These are phyloP conservation scores for Ethmia dodecea DNA, from an alignment of 2,888 invertebrate species.

Conservation along the genomic window DNA sequence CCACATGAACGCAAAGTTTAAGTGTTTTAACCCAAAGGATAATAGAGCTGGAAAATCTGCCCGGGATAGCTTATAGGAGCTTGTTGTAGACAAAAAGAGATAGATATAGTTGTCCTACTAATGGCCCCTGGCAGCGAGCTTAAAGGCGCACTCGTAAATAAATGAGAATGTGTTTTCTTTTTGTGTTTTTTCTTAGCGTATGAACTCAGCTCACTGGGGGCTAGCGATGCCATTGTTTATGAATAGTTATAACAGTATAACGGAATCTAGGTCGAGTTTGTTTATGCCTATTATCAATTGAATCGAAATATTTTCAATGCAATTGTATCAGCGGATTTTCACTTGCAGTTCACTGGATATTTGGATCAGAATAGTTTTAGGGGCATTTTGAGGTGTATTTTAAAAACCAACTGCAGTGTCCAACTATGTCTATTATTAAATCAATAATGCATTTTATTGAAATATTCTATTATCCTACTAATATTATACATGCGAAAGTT, in stretches of 20 bases:
- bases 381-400: too few relatives aligned
- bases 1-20: conserved; percentile 30
- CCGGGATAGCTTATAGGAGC: conserved; percentile 28
- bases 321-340: too few relatives aligned
- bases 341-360: too few relatives aligned
- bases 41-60: conserved; percentile 30
- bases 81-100: conserved; percentile 27
- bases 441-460: too few relatives aligned
- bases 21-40: conserved; percentile 33
- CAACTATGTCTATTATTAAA: too few relatives aligned
- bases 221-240: neutral
- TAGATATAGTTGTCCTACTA: conserved; percentile 34
- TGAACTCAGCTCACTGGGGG: neutral
- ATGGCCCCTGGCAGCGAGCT: conserved; percentile 37
- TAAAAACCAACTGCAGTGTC: too few relatives aligned
- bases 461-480: too few relatives aligned
- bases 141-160: conserved; percentile 43
- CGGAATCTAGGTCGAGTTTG: neutral
- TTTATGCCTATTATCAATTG: neutral
- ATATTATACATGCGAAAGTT: too few relatives aligned
- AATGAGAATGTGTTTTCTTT: conserved; percentile 43
- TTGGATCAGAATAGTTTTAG: too few relatives aligned
- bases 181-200: conserved; percentile 4
- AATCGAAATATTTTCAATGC: too few relatives aligned
- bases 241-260: neutral